phyloP scores from a whole-genome alignment of 2,888 invertebrate genomes.

The Tiphia femorata region DNA sequence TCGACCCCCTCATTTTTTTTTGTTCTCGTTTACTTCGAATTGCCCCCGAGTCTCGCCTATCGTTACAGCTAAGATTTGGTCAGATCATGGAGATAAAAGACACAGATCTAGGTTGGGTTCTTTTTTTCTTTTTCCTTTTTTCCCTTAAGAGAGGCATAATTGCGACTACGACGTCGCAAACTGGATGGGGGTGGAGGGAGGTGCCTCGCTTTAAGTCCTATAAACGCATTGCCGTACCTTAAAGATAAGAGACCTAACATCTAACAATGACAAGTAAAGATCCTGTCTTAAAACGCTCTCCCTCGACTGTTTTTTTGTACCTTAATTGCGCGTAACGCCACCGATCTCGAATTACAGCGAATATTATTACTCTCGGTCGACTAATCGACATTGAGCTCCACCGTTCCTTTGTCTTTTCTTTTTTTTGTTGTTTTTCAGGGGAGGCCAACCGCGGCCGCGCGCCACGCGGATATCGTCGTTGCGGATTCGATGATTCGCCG shows the following conservation, averaged over 20 bases:
- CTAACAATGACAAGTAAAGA: constrained; percentile 28
- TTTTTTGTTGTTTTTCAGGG: not conserved
- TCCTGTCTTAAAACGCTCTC: too few species aligned
- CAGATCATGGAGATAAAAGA: constrained; percentile 32
- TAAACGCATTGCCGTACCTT: constrained; percentile 1
- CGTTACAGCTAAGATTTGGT: constrained; percentile 35
- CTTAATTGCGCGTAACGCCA: not conserved
- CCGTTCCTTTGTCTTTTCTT: not conserved
- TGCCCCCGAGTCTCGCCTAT: too few species aligned
- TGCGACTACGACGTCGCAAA: too few species aligned
- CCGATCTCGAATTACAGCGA: constrained; percentile 2
- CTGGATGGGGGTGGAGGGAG: too few species aligned
- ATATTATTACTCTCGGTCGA: not conserved
- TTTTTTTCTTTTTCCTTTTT: not conserved
- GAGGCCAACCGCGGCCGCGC: too few species aligned
- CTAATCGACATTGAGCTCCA: too few species aligned
- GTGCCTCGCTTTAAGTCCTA: too few species aligned
- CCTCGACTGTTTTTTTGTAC: constrained; percentile 9
- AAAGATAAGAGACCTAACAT: constrained; percentile 24
- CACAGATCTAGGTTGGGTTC: constrained; percentile 14
- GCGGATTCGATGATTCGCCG: too few species aligned
- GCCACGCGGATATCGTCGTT: too few species aligned
- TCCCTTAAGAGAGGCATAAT: too few species aligned
- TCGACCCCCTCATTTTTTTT: constrained; percentile 20
- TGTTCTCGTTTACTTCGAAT: too few species aligned